A percentile compares a stretch with the other conserved stretches of the same genome.
phyloP scores from a whole-genome alignment of 2,797 vertebrate genomes.

The Spinus pinus region DNA sequence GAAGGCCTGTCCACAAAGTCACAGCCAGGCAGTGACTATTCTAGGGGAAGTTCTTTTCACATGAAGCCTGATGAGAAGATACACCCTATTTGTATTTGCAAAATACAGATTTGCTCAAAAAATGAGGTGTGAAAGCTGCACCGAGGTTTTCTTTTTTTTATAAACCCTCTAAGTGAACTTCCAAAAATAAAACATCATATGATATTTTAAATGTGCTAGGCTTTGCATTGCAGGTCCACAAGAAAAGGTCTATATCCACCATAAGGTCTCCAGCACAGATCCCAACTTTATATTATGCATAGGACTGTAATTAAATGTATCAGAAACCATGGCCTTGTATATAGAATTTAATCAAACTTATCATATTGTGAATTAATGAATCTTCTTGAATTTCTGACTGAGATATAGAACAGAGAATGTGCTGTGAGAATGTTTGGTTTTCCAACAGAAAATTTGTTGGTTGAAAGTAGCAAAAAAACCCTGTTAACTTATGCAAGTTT shows the following conservation, averaged over 20 bases:
- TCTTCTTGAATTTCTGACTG: neutral
- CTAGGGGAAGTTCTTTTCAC: neutral
- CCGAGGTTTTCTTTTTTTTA: fast-evolving
- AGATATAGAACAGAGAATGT: neutral
- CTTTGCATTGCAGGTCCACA: neutral
- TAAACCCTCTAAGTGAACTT: neutral
- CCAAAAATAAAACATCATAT: neutral
- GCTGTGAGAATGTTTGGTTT: neutral
- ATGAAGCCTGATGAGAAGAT: neutral
- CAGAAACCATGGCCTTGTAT: neutral
- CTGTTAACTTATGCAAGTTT: neutral
- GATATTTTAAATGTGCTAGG: neutral
- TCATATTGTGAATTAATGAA: neutral
- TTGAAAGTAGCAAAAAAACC: neutral
- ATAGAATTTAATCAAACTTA: neutral
- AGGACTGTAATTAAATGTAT: neutral
- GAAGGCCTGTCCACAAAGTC: neutral
- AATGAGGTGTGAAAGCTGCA: neutral
- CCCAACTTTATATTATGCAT: neutral
- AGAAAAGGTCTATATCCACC: neutral
- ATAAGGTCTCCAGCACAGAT: neutral
- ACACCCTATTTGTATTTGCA: neutral
- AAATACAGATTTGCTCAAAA: neutral
- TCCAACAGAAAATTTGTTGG: neutral
- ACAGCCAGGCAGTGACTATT: neutral